Evolutionary conservation across 2,113 vertebrate genomes (phyloP), one percentile per base, ranked within the genome.

Genomic region (Blennius ocellaris): DNA sequence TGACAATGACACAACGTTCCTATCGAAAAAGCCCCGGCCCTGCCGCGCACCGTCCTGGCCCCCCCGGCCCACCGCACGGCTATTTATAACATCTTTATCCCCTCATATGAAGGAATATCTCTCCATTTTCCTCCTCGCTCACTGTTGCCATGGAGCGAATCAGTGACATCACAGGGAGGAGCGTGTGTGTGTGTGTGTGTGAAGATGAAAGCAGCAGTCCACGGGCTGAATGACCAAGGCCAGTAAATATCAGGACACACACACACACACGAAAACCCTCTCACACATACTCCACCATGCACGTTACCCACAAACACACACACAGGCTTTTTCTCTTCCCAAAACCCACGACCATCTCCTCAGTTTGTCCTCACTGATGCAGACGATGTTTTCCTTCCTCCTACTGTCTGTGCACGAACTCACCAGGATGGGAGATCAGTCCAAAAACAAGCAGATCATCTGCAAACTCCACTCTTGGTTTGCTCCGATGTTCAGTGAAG

Each of bases 121-220:
- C 80, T 78, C 68, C 14, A 4, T 58, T 65, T 63, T 49, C 39
- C 45, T 58, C 69, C 52, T 74, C 0, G 40, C 74, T 85, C 78
- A 16, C 85, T 87, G 93, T 94, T 94, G 91, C 92, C 87, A 94
- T 94, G 92, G 93, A 76, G 87, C 83, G 76, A 88, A 83, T 81
- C 84, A 81, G 81, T 93, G 91, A 93, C 92, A 91, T 94, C 92
- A 91, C 74, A 5, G 76, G 48, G 47, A 59, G 21, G 58, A 8
- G 70, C 57, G 2, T 59, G 37, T 50, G 57, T 47, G 66, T 37
- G 59, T n/a, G 7, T 2, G n/a, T 71, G 64, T 50, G 76, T 45
- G 52, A 49, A 80, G 80, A 88, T 85, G 74, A 87, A 86, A 84
- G 75, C 67, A 56, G 79, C 67, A 79, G 83, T 77, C 58, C 62